Evolutionary conservation across 1,140 invertebrate genomes (phyloP).

Genomic region (Stenopsyche tienmushanensis): DNA sequence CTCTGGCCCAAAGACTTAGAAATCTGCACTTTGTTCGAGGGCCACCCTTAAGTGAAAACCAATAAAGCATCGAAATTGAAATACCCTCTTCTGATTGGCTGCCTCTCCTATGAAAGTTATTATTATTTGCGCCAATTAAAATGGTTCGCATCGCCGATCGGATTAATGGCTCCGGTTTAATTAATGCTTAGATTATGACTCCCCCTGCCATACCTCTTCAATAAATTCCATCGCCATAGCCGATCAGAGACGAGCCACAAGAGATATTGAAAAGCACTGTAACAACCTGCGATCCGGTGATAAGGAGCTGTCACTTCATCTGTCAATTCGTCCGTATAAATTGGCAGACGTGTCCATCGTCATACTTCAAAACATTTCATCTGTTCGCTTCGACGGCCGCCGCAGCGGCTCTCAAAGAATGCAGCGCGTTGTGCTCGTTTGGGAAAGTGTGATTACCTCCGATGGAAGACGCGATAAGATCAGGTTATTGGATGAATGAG

Average conservation of each 20-base stretch:
- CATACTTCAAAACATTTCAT: too few species aligned
- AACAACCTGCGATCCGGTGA: not conserved
- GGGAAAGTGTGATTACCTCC: too few species aligned
- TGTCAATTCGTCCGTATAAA: slow-evolving; percentile 5
- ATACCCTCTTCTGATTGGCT: not conserved
- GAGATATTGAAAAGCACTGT: too few species aligned
- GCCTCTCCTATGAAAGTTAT: slow-evolving; percentile 15
- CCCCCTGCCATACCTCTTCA: slow-evolving; percentile 1
- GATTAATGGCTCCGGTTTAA: slow-evolving; percentile 33
- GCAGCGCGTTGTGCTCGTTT: too few species aligned
- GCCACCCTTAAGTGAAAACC: not conserved
- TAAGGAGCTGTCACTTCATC: not conserved
- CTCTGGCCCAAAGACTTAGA: too few species aligned
- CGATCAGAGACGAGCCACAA: not conserved
- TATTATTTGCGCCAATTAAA: slow-evolving; percentile 36
- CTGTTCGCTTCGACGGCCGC: too few species aligned
- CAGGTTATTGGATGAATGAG: too few species aligned
- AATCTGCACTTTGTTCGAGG: too few species aligned
- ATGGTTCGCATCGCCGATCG: slow-evolving; percentile 32
- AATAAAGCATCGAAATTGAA: not conserved
- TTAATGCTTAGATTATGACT: slow-evolving; percentile 22
- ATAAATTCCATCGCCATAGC: not conserved
- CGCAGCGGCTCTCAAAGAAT: too few species aligned
- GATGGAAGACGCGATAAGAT: too few species aligned
- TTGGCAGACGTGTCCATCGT: slow-evolving; percentile 7